Conservation (phyloP, 2,888 invertebrate genomes). For the Brachyptera risi region DNA sequence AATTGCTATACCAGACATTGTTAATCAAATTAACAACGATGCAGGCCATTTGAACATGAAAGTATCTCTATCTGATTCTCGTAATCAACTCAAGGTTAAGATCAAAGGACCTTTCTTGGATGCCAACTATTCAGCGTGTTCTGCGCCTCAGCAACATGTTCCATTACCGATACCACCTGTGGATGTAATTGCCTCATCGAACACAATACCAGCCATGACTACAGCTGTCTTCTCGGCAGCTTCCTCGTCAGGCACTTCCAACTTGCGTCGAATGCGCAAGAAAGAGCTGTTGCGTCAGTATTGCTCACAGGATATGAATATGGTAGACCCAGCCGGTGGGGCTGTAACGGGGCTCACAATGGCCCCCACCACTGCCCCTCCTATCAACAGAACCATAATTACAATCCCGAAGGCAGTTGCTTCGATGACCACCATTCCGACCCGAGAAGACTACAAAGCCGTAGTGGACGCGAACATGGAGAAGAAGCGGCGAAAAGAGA, state of each 20-base stretch:
- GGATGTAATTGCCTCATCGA: too few species aligned
- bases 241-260: constrained; percentile 62
- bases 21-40: too few species aligned
- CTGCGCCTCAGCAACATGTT: constrained; percentile 53
- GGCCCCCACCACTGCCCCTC: constrained; percentile 53
- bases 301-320: constrained; percentile 82
- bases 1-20: constrained; percentile 30
- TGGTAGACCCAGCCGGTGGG: constrained; percentile 77
- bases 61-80: constrained; percentile 71
- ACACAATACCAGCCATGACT: too few species aligned
- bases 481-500: constrained; percentile 62
- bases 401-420: constrained; percentile 86
- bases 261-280: constrained; percentile 81
- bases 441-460: constrained; percentile 76
- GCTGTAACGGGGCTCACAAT: too few species aligned
- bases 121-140: constrained; percentile 61
- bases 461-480: constrained; percentile 60
- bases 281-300: constrained; percentile 82
- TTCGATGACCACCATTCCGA: constrained; percentile 82
- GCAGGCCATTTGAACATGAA: constrained; percentile 52
- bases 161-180: constrained; percentile 44
- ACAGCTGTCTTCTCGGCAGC: constrained; percentile 34
- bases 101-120: constrained; percentile 86
- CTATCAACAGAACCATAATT: constrained; percentile 65
- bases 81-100: constrained; percentile 80